Percentiles rank a stretch among this genome's conserved stretches.
phyloP scores from a whole-genome alignment of 2,113 vertebrate genomes.

The human region GRCh38 chr5:33974501-33975000 shows the following conservation, averaged over 20 bases:
- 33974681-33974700: background rate
- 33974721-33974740: background rate
- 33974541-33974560: background rate
- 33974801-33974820: background rate
- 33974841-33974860: background rate
- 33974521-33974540: background rate
- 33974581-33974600: background rate
- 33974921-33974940: background rate
- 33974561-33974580: background rate
- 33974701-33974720: background rate
- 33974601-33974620: background rate
- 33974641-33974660: background rate
- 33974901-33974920: background rate
- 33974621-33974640: background rate
- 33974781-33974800: background rate
- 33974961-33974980: background rate
- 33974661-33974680: background rate
- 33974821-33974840: background rate
- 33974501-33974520: background rate
- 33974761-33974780: background rate
- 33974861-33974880: background rate
- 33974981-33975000: background rate
- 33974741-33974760: background rate
- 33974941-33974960: background rate
- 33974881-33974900: background rate